phyloP scores from a whole-genome alignment of 2,113 vertebrate genomes.

The Charina bottae region DNA sequence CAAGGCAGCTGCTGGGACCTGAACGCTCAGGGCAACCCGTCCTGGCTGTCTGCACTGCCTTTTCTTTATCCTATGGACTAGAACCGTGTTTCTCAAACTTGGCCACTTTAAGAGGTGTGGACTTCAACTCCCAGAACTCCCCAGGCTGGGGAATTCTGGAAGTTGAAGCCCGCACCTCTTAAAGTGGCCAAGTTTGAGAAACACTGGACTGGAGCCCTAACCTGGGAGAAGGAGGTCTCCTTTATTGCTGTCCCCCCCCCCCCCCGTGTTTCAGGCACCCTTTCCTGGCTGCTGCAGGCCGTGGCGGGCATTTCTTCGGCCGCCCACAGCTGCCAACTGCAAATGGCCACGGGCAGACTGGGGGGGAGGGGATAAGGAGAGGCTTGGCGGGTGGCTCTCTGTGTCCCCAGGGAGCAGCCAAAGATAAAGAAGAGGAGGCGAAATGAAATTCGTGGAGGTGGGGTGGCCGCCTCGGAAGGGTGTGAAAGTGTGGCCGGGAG shows the following conservation, averaged over 20 bases:
- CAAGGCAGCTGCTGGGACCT: neutral
- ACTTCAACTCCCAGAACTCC: neutral
- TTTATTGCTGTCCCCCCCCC: neutral
- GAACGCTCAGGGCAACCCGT: no score
- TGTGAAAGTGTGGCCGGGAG: neutral
- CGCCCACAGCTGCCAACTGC: neutral
- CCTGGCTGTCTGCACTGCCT: neutral
- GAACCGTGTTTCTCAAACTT: neutral
- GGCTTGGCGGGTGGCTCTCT: neutral
- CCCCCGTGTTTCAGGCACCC: neutral
- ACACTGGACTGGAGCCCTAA: neutral
- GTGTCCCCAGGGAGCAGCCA: no score
- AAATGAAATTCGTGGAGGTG: neutral
- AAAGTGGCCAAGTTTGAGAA: neutral
- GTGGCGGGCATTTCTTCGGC: neutral
- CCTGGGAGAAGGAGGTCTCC: neutral
- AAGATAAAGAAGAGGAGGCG: neutral
- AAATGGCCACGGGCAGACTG: neutral
- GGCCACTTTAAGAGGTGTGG: neutral
- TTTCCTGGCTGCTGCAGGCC: neutral
- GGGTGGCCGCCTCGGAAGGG: neutral
- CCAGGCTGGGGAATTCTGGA: neutral
- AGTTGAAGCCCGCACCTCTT: neutral
- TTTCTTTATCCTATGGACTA: neutral
- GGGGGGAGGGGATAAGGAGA: neutral